Conservation (phyloP, 2,113 vertebrate species). For the Anguilla rostrata region DNA sequence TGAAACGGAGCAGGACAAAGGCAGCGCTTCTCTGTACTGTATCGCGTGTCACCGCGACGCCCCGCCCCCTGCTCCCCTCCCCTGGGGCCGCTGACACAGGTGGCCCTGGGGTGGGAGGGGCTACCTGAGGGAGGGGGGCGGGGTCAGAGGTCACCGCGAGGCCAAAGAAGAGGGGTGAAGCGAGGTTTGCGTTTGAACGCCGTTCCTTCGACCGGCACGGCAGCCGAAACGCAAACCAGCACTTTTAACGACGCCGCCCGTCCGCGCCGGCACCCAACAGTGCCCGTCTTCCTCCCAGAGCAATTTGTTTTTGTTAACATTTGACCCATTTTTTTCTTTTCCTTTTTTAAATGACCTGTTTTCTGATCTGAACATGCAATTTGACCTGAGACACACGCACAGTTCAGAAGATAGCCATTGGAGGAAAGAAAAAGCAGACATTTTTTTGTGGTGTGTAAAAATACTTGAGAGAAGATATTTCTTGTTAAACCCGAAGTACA, state of each 20-base stretch:
- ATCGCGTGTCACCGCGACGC: neutral
- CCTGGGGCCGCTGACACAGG: neutral
- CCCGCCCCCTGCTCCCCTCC: neutral
- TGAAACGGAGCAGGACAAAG: neutral
- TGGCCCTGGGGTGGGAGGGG: neutral
- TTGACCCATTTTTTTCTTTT: neutral
- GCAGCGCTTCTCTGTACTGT: neutral
- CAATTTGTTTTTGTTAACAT: neutral
- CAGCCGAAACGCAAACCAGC: slow-evolving; percentile 7
- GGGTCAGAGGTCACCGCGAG: neutral
- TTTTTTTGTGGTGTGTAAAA: slow-evolving; percentile 24
- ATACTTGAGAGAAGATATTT: slow-evolving; percentile 7
- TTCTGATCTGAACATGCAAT: neutral
- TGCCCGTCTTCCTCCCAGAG: neutral
- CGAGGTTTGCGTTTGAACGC: slow-evolving; percentile 33
- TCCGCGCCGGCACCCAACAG: neutral
- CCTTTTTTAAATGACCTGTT: neutral
- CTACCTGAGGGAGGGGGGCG: neutral
- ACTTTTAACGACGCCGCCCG: neutral
- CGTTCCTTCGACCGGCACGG: neutral
- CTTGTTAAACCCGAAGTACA: neutral
- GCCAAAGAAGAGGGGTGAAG: slow-evolving; percentile 29
- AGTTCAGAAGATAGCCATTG: slow-evolving; percentile 3
- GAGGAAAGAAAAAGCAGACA: neutral
- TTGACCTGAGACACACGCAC: neutral